These are phyloP conservation scores for Dasypolia templi DNA, from an alignment of 2,888 invertebrate genomes.

Conservation along the genomic window DNA sequence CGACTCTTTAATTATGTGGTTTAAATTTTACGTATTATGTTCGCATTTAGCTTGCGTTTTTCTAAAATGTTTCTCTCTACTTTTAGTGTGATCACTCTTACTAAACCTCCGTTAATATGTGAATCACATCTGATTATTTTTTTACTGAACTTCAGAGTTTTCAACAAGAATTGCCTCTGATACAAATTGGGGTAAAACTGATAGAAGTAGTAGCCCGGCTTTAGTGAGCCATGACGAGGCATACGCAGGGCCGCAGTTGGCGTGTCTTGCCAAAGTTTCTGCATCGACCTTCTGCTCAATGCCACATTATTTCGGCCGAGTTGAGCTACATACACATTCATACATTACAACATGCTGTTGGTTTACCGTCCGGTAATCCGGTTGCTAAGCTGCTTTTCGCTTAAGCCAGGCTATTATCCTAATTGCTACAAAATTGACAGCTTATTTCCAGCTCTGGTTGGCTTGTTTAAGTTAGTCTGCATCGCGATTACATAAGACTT, in stretches of 20 bases:
- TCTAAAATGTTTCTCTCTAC: slow-evolving; percentile 5
- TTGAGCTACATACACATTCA: slow-evolving; percentile 67
- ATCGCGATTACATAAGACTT: not conserved
- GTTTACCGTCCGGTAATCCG: slow-evolving; percentile 65
- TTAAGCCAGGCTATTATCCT: slow-evolving; percentile 11
- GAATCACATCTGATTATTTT: not conserved
- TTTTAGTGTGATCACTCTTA: not conserved
- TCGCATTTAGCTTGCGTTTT: slow-evolving; percentile 1
- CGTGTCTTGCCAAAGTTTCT: slow-evolving; percentile 91
- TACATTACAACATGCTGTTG: slow-evolving; percentile 50
- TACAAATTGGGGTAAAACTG: slow-evolving; percentile 4
- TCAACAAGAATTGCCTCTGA: not conserved
- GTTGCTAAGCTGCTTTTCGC: slow-evolving; percentile 69
- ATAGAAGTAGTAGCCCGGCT: slow-evolving; percentile 51
- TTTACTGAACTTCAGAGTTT: not conserved
- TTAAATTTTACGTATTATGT: slow-evolving; percentile 12
- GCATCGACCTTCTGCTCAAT: slow-evolving; percentile 89
- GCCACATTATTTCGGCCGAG: slow-evolving; percentile 84
- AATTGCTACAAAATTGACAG: not conserved
- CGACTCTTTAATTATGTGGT: not conserved
- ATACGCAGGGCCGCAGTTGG: slow-evolving; percentile 81
- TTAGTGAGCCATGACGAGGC: slow-evolving; percentile 67
- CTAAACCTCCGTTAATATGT: not conserved
- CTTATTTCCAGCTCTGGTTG: slow-evolving; percentile 1
- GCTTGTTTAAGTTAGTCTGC: not conserved